Evolutionary conservation across 2,797 vertebrate species (phyloP), one percentile per base, ranked within the genome.

Genomic region (Cirrhinus mrigala): DNA sequence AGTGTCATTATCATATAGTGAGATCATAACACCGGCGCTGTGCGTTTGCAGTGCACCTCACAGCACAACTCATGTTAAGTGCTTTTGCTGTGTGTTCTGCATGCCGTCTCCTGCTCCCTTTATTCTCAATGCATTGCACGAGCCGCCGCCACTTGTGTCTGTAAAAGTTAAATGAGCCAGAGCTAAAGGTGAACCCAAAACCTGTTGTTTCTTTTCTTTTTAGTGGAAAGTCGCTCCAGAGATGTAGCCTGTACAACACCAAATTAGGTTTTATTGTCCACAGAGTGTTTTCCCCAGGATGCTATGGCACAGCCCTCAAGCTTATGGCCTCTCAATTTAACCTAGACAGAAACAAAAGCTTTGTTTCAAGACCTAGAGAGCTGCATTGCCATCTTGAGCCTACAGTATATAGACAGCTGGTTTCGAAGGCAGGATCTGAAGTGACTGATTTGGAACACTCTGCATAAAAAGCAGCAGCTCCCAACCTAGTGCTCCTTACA

Each of bases 161-260:
- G 24, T 48, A 40, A 79, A 70, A 70, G 40, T 60, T 20, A 60
- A 84, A 70, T 58, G 52, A 84, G 16, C 73, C 70, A 54, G 29
- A 68, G 74, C 50, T 84, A 64, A 84, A 78, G 75, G 83, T 79
- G 52, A 84, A 71, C 44, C 75, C 52, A 40, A n/a, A 80, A 68
- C 52, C 3, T 0, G 7, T 29, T 54, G 4, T 27, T 18, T 48
- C 33, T 33, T n/a, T 52, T 29, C 12, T n/a, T 73, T 60, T 27
- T 24, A 33, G 48, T 33, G 44, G 27, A n/a, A 75, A 5, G 64
- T 3, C 4, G 40, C 9, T 62, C 56, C 22, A n/a, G 46, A 50
- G 24, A 60, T 74, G 29, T 37, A 52, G 9, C 20, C 27, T 40
- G 2, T 48, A 54, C 46, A 68, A 52, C 62, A 52, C 58, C 22